A percentile compares a stretch with the other conserved stretches of the same genome.
Conservation (phyloP, 2,113 vertebrate species). For the Mustela nigripes region DNA sequence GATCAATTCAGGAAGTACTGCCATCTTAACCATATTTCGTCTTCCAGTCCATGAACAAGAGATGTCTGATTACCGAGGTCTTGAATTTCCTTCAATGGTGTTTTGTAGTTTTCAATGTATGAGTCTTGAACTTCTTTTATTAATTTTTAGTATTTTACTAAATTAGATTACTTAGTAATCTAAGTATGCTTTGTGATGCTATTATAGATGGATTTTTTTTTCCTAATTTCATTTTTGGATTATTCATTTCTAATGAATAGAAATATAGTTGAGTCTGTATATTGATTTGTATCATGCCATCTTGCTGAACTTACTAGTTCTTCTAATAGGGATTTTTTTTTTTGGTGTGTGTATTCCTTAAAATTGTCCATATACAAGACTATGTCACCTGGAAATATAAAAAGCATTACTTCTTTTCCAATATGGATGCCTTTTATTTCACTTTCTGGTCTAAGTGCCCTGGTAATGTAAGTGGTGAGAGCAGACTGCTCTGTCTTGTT, state of each 20-base stretch:
- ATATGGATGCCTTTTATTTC: too few species aligned
- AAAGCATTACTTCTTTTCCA: too few species aligned
- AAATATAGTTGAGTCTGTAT: background rate
- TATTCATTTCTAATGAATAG: background rate
- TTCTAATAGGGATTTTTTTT: background rate
- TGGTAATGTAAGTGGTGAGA: too few species aligned
- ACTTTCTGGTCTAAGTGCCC: too few species aligned
- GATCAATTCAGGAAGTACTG: background rate
- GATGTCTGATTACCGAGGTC: background rate
- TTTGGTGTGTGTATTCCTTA: background rate
- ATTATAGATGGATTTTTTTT: background rate
- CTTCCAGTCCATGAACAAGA: background rate
- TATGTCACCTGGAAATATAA: too few species aligned
- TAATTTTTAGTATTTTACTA: background rate
- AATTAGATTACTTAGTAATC: background rate
- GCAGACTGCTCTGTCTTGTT: too few species aligned
- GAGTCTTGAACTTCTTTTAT: background rate
- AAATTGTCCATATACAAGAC: background rate
- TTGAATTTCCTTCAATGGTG: background rate
- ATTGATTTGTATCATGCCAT: background rate
- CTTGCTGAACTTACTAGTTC: background rate
- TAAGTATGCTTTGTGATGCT: background rate
- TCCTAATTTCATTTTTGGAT: background rate
- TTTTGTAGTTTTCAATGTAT: background rate
- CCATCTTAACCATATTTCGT: background rate